Evolutionary conservation across 2,888 invertebrate species (phyloP).

Genomic region (Agrenia bidenticulata): DNA sequence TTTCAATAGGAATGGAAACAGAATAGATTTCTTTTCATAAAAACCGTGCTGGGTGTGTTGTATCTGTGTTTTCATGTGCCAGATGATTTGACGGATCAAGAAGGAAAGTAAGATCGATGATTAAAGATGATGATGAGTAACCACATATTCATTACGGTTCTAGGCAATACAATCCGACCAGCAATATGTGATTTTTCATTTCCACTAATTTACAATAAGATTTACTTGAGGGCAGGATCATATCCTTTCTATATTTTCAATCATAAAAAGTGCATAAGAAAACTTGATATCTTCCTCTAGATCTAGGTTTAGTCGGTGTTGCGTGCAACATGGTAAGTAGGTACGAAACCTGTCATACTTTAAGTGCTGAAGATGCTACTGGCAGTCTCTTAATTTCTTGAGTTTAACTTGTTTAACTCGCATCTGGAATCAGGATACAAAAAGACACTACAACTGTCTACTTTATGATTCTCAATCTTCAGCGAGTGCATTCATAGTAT

Average conservation of each 20-base stretch:
- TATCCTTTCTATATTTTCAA: not conserved
- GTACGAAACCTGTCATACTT: too few relatives aligned
- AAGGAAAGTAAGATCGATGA: slow-evolving; percentile 8
- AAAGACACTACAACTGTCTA: too few relatives aligned
- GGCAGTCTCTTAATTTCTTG: too few relatives aligned
- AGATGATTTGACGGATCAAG: slow-evolving; percentile 14
- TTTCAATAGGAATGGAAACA: slow-evolving; percentile 17
- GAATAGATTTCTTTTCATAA: slow-evolving; percentile 14
- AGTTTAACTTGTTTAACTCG: too few relatives aligned
- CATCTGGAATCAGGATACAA: too few relatives aligned
- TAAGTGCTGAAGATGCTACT: too few relatives aligned
- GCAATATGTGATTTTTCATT: not conserved
- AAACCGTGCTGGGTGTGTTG: slow-evolving; percentile 3
- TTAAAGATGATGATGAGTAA: slow-evolving; percentile 1
- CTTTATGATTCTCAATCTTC: too few relatives aligned
- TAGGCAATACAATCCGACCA: not conserved
- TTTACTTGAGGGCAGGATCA: slow-evolving; percentile 1
- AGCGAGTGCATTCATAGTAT: too few relatives aligned
- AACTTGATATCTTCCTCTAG: too few relatives aligned
- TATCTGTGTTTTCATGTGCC: not conserved
- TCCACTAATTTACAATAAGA: slow-evolving; percentile 1
- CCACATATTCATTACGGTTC: not conserved
- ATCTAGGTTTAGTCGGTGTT: too few relatives aligned
- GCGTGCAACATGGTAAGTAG: too few relatives aligned
- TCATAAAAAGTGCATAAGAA: too few relatives aligned